Evolutionary conservation across 2,888 invertebrate genomes (phyloP), one percentile per base, ranked within the genome.

Genomic region (Megamerina dolium): DNA sequence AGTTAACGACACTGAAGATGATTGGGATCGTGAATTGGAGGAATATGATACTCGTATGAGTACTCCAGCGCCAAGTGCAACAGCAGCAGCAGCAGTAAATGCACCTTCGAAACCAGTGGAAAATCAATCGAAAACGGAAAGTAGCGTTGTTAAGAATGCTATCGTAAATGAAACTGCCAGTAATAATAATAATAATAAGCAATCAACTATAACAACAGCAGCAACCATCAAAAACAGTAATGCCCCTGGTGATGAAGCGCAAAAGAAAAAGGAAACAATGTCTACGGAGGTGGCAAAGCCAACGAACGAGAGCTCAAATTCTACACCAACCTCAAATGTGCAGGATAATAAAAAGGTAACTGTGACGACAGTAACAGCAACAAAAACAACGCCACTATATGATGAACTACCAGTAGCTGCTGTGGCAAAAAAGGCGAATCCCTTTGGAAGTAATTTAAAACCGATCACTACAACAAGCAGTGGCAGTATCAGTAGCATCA

Each of bases 11-110:
- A 70, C 68, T n/a, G 68, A 72, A 50, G 67, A 67, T 38, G 67
- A 70, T 54, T 66, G 70, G 68, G 67, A 71, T 56, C 57, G 57
- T 9, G 71, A 70, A 43, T 54, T 70, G 13, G 56, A 60, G 34
- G 70, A 68, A 33, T 64, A 63, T 35, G 66, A 70, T 43, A 58
- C 60, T 31, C 60, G 26, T 53, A 53, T 27, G 36, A 17, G 34
- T 21, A 14, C 29, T 14, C 14, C 50, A 53, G n/a, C n/a, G n/a
- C n/a, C n/a, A n/a, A n/a, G n/a, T n/a, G n/a, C n/a, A 37, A 52
- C 55, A 17, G 48, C 51, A 19, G 23, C 33, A 12, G n/a, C 34
- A 39, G n/a, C 41, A 8, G 8, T 8, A 23, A 23, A 23, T 23
- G 10, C 10, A 10, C 23, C 23, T 23, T 8, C 23, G 23, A 37